Conservation (phyloP, 2,888 invertebrate species). For the Colletes collaris region DNA sequence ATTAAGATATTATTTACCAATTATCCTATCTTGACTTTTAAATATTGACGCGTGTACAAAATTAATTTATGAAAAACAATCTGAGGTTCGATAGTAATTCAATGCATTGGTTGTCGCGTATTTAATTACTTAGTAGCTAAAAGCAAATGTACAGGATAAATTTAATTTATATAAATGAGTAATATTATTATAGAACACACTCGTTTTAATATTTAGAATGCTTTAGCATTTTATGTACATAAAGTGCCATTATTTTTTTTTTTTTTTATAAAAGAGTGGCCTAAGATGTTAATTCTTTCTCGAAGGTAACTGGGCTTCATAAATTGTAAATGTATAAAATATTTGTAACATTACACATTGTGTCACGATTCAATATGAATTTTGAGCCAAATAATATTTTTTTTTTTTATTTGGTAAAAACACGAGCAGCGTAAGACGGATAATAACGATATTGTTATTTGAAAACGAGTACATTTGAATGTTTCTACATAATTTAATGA, state of each 20-base stretch:
- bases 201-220: constrained; percentile 48
- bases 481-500: constrained; percentile 41
- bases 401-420: constrained; percentile 31
- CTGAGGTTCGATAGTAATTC: constrained; percentile 16
- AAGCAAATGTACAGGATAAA: constrained; percentile 54
- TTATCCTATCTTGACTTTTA: constrained; percentile 21
- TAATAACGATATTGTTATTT: constrained; percentile 21
- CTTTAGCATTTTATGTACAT: constrained; percentile 48
- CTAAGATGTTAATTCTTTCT: constrained; percentile 36
- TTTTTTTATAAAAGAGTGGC: constrained; percentile 10
- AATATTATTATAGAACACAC: constrained; percentile 54
- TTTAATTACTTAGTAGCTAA: constrained; percentile 50
- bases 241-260: constrained; percentile 26
- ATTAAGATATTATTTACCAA: constrained; percentile 14
- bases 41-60: constrained; percentile 29
- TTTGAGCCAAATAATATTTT: constrained; percentile 36
- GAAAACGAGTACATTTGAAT: constrained; percentile 27
- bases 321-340: constrained; percentile 56
- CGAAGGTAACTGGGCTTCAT: constrained; percentile 24
- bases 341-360: constrained; percentile 39
- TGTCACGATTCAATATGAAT: constrained; percentile 41
- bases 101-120: constrained; percentile 35
- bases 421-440: constrained; percentile 48
- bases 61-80: constrained; percentile 24
- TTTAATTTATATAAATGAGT: constrained; percentile 42